phyloP scores from a whole-genome alignment of 2,113 vertebrate genomes.

The Aegithalos caudatus region DNA sequence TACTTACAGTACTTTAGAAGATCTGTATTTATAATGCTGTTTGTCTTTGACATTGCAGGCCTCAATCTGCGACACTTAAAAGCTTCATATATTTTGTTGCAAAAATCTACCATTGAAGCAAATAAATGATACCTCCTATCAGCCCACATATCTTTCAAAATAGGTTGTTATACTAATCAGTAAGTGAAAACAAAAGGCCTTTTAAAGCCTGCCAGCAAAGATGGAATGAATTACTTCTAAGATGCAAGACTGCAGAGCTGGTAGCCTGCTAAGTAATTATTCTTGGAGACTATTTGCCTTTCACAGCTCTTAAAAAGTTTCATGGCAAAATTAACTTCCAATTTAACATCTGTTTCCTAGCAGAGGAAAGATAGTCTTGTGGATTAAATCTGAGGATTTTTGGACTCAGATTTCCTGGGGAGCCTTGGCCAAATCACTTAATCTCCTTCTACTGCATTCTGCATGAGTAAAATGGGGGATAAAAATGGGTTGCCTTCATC shows the following conservation, averaged over 20 bases:
- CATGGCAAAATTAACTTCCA: slow-evolving; percentile 65
- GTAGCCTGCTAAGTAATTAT: slow-evolving; percentile 47
- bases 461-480: neutral
- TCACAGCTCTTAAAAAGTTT: slow-evolving; percentile 54
- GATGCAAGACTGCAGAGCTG: slow-evolving; percentile 7
- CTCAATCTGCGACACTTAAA: slow-evolving; percentile 10
- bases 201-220: slow-evolving; percentile 55
- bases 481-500: neutral
- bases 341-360: slow-evolving; percentile 64
- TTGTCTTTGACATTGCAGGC: slow-evolving; percentile 16
- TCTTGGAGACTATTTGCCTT: slow-evolving; percentile 38
- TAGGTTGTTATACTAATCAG: slow-evolving; percentile 36
- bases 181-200: slow-evolving; percentile 41
- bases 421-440: neutral
- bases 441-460: neutral
- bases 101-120: slow-evolving; percentile 2
- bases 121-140: slow-evolving; percentile 22
- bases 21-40: slow-evolving; percentile 1
- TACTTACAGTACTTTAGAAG: slow-evolving; percentile 7
- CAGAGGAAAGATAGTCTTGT: slow-evolving; percentile 25
- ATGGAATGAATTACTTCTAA: slow-evolving; percentile 48
- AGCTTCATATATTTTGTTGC: slow-evolving; percentile 23
- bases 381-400: slow-evolving; percentile 9
- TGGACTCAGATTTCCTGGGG: neutral
- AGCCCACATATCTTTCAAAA: slow-evolving; percentile 30